Base-by-base conservation (phyloP, 2,888 invertebrate species). In the Leptura quadrifasciata region DNA sequence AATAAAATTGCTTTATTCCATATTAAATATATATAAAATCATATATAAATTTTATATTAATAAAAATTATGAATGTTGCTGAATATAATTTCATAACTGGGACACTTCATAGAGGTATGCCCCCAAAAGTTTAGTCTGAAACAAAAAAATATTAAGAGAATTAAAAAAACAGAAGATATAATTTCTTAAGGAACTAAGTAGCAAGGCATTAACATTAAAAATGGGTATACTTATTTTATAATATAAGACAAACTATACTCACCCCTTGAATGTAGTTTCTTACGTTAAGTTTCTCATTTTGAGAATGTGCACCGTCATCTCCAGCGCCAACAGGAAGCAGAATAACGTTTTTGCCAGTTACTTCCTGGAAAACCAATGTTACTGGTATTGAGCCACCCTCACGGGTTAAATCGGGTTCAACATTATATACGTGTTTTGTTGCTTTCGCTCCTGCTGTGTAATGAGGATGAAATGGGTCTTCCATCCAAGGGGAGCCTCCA, bases 341-440 rank as follows among this genome's bases (percentile, higher is more conserved):
- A 86, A 99, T 92, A 65, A 98, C 98, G 90, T 97, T 98, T 88
- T 96, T 96, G 0, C 95, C 95, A 74, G 97, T 97, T 10, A 95
- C 94, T 89, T 98, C 95, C 90, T 96, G 94, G 87, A 99, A 93
- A 60, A 97, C 97, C 80, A 98, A 91, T 63, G 98, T 98, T 77
- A 99, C 96, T 2, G 99, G 99, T 89, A 99, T 99, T 57, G 97
- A 97, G 20, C 99, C 99, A 74, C 99, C 99, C 89, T 99, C 99
- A 71, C 98, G 94, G 0, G 96, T 98, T 91, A 97, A 92, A 90
- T 98, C 98, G 0, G 99, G 98, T 57, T 97, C 96, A 2, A 95
- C 93, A 85, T 93, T 94, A 88, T 96, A 98, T 15, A 98, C 98
- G 85, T 94, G 92, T 82, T 94, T 93, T 2, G 95, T 94, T 24